These are phyloP conservation scores for Erebia aethiops DNA, from an alignment of 2,888 invertebrate genomes.

Conservation along the genomic window DNA sequence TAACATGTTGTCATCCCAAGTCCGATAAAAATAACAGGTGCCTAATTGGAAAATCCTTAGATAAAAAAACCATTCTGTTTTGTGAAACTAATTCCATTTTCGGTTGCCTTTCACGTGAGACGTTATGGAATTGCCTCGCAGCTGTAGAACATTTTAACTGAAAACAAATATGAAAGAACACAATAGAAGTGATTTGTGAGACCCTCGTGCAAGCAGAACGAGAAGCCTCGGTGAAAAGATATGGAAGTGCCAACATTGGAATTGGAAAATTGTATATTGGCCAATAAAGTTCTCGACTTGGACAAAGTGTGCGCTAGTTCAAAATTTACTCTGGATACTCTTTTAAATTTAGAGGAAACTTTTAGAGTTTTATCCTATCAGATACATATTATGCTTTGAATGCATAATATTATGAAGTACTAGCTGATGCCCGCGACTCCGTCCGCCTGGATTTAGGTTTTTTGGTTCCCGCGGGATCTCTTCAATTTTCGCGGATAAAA, in stretches of 20 bases:
- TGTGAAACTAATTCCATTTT: constrained; percentile 34
- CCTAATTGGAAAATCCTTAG: constrained; percentile 12
- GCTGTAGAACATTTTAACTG: constrained; percentile 37
- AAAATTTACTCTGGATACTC: constrained; percentile 19
- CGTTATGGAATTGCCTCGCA: constrained; percentile 34
- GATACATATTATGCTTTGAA: not conserved
- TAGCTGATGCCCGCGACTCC: no score
- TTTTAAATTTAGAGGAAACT: constrained; percentile 14
- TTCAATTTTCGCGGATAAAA: no score
- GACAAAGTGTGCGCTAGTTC: constrained; percentile 44
- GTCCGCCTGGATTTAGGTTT: no score
- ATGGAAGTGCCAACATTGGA: constrained; percentile 55
- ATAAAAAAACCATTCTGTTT: constrained; percentile 18
- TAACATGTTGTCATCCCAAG: not conserved
- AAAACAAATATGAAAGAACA: constrained; percentile 51
- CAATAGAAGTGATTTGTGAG: constrained; percentile 57
- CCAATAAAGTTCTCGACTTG: constrained; percentile 59
- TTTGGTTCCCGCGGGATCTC: no score
- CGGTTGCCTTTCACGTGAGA: constrained; percentile 32
- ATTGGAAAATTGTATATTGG: constrained; percentile 62
- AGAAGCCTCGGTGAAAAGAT: constrained; percentile 43
- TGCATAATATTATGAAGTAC: not conserved
- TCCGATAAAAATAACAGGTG: not conserved
- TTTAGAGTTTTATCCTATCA: not conserved
- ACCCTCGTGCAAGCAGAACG: constrained; percentile 38